Evolutionary conservation across 2,797 vertebrate genomes (phyloP).

Genomic region (Gymnodraco acuticeps): DNA sequence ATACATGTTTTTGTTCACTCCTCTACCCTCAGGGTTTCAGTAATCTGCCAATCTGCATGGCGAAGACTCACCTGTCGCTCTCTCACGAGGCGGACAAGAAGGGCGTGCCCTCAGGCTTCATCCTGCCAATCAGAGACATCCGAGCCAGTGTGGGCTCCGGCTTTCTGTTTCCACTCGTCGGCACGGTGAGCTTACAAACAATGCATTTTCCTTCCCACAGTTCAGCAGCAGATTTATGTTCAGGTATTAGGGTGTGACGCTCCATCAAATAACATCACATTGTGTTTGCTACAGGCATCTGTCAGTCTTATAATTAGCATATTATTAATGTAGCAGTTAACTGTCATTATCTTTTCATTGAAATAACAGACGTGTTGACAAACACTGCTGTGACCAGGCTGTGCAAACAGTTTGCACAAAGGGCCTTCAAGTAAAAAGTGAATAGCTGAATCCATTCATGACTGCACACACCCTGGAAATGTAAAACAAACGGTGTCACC

Average conservation of each 20-base stretch:
- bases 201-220: background rate
- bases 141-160: constrained; percentile 96
- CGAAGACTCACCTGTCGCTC: constrained; percentile 96
- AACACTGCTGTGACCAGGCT: background rate
- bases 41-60: constrained; percentile 96
- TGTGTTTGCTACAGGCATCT: background rate
- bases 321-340: too few relatives aligned
- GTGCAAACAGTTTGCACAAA: background rate
- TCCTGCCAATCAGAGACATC: constrained; percentile 95
- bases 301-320: background rate
- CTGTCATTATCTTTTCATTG: background rate
- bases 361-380: background rate
- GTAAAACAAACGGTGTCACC: background rate
- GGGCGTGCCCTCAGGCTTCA: constrained; percentile 93
- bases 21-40: constrained; percentile 89
- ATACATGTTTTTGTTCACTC: constrained; percentile 7
- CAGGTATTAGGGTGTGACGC: background rate
- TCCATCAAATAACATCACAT: background rate
- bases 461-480: background rate
- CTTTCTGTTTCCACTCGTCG: constrained; percentile 94
- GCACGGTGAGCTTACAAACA: constrained; percentile 87
- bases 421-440: background rate
- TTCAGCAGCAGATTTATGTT: background rate
- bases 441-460: background rate
- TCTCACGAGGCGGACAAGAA: constrained; percentile 96